Evolutionary conservation across 2,113 vertebrate genomes (phyloP).

Genomic region (Willisornis vidua): DNA sequence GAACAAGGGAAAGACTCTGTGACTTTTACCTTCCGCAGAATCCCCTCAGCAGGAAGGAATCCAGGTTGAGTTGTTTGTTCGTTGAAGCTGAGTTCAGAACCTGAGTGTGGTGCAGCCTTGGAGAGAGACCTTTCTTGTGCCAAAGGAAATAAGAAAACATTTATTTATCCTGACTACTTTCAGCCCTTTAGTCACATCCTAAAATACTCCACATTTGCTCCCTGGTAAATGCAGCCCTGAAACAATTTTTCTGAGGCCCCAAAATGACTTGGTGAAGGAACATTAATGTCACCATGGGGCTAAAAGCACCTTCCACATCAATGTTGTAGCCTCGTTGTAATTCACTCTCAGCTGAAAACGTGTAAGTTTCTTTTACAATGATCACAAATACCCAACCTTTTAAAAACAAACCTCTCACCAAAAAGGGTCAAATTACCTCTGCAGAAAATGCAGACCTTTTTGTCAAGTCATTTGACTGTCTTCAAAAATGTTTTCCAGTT

Average conservation of each 20-base stretch:
- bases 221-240: not conserved
- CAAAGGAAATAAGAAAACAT: not conserved
- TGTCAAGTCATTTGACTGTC: not conserved
- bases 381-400: not conserved
- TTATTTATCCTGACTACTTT: not conserved
- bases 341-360: not conserved
- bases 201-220: not conserved
- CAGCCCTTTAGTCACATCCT: not conserved
- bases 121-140: not conserved
- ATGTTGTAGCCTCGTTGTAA: not conserved
- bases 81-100: slow-evolving; percentile 10
- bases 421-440: not conserved
- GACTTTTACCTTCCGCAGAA: slow-evolving; percentile 31
- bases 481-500: not conserved
- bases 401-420: not conserved
- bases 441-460: not conserved
- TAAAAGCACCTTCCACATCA: not conserved
- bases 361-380: not conserved
- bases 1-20: not conserved
- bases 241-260: not conserved
- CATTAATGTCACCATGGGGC: not conserved
- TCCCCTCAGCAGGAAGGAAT: not conserved
- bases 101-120: not conserved
- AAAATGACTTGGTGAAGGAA: not conserved
- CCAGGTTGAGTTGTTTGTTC: slow-evolving; percentile 11